Evolutionary conservation across 2,888 invertebrate species (phyloP).

Genomic region (Mythimna ferrago): DNA sequence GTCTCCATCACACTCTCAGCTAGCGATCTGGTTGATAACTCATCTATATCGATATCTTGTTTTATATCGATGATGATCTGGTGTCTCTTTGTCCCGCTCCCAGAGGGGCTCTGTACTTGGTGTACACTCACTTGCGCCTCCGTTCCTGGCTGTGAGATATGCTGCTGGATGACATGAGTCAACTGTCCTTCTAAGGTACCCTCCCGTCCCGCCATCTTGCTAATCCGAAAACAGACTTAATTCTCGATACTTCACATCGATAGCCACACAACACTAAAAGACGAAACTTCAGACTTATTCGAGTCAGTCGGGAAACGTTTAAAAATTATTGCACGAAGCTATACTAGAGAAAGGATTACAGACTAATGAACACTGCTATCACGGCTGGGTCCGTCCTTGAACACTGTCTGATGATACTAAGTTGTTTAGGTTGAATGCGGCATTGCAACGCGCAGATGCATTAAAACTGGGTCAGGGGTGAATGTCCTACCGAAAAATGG

Average conservation of each 20-base stretch:
- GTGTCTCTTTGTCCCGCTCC: slow-evolving; percentile 84
- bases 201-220: slow-evolving; percentile 84
- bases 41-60: slow-evolving; percentile 88
- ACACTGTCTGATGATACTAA: slow-evolving; percentile 67
- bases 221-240: slow-evolving; percentile 69
- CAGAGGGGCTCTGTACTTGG: slow-evolving; percentile 83
- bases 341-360: slow-evolving; percentile 66
- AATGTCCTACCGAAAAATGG: slow-evolving; percentile 78
- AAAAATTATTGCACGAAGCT: slow-evolving; percentile 74
- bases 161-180: slow-evolving; percentile 86
- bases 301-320: slow-evolving; percentile 77
- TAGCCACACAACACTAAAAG: slow-evolving; percentile 57
- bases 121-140: slow-evolving; percentile 88
- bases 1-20: slow-evolving; percentile 90
- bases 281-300: slow-evolving; percentile 77
- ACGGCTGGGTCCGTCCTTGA: slow-evolving; percentile 72
- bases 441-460: slow-evolving; percentile 84
- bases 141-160: slow-evolving; percentile 80
- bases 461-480: slow-evolving; percentile 85
- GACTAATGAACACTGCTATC: slow-evolving; percentile 89
- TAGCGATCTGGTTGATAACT: slow-evolving; percentile 85
- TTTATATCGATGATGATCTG: slow-evolving; percentile 90
- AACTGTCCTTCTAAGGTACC: slow-evolving; percentile 82
- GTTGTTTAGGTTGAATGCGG: slow-evolving; percentile 75
- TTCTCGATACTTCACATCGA: slow-evolving; percentile 65